Conservation (phyloP, 2,888 invertebrate species). For the Trissolcus brochymenae region DNA sequence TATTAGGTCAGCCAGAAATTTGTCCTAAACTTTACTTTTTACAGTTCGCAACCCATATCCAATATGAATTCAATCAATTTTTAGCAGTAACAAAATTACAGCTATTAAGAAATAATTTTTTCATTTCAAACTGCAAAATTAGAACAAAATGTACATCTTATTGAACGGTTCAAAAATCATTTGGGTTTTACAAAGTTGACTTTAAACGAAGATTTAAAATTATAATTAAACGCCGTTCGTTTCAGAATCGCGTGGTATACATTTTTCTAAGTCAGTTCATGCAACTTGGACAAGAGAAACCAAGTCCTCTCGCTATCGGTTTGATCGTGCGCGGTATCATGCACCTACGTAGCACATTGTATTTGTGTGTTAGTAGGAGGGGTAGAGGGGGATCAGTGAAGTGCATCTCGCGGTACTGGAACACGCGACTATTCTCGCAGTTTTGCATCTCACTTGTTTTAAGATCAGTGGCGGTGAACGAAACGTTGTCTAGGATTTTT, state of each 20-base stretch:
- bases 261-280: slow-evolving; percentile 34
- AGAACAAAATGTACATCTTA: no score
- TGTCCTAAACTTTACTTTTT: background rate
- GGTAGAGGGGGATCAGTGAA: slow-evolving; percentile 14
- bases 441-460: slow-evolving; percentile 4
- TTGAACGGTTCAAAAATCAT: no score
- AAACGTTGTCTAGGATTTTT: background rate
- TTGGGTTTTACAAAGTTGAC: no score
- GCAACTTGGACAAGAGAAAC: slow-evolving; percentile 38
- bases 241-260: slow-evolving; percentile 30
- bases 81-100: no score
- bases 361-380: slow-evolving; percentile 16
- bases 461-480: slow-evolving; percentile 3
- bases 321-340: slow-evolving; percentile 33
- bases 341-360: slow-evolving; percentile 38
- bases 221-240: background rate
- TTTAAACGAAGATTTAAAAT: no score
- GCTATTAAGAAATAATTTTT: no score
- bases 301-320: slow-evolving; percentile 33
- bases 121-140: no score
- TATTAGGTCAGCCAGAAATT: background rate
- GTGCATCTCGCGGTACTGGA: slow-evolving; percentile 31
- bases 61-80: background rate
- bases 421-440: slow-evolving; percentile 29
- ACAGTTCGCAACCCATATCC: background rate